A percentile compares a stretch with the other conserved stretches of the same genome.
Evolutionary conservation across 2,113 vertebrate species (phyloP).

Genomic region (Suricata suricatta): DNA sequence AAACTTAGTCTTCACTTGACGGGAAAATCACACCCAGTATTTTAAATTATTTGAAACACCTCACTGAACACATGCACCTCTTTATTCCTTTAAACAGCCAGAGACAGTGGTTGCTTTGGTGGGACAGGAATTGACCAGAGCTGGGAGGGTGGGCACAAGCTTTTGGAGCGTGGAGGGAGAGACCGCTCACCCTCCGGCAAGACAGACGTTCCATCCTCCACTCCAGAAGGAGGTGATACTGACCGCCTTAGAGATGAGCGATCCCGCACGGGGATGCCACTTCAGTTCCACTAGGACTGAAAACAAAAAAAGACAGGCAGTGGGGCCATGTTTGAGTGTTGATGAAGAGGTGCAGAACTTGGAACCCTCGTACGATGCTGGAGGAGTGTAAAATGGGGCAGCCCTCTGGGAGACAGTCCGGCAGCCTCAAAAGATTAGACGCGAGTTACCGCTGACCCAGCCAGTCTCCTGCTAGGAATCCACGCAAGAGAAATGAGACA

Average conservation of each 20-base stretch:
- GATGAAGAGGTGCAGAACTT: background rate
- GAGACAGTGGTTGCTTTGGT: background rate
- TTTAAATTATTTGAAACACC: background rate
- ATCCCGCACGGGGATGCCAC: background rate
- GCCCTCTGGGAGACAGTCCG: background rate
- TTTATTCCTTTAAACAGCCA: background rate
- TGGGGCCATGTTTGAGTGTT: background rate
- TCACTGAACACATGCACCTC: background rate
- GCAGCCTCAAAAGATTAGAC: background rate
- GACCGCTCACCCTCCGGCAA: background rate
- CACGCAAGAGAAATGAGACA: background rate
- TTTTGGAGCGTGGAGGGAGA: background rate
- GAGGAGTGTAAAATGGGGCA: background rate
- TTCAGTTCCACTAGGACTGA: no score
- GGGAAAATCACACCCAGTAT: background rate
- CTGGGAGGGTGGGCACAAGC: background rate
- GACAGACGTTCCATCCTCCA: background rate
- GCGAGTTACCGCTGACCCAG: background rate
- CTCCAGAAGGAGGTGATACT: background rate
- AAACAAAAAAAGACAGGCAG: background rate
- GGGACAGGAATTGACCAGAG: background rate
- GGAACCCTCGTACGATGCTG: background rate
- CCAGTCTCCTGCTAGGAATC: background rate
- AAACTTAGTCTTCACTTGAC: background rate
- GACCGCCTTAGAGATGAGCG: background rate